phyloP scores from a whole-genome alignment of 2,888 invertebrate species.

The Philhelius pedissequus region DNA sequence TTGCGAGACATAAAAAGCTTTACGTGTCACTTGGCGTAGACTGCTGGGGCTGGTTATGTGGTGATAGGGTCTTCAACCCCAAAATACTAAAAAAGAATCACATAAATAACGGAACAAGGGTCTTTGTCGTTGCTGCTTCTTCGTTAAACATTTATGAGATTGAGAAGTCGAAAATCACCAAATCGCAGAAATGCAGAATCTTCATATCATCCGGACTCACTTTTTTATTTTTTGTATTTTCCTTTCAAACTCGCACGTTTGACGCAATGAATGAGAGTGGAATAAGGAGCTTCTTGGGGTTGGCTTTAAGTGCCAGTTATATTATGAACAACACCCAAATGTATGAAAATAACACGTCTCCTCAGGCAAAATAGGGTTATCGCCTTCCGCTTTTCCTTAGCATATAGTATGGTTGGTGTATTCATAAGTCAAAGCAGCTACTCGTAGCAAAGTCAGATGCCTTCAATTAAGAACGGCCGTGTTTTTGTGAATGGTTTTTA shows the following conservation, averaged over 20 bases:
- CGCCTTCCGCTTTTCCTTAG: no score
- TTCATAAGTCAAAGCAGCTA: not conserved
- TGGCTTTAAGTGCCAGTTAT: constrained; percentile 40
- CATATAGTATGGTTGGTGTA: no score
- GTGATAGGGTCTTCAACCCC: constrained; percentile 64
- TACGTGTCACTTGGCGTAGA: constrained; percentile 57
- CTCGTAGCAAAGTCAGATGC: not conserved
- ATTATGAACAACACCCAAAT: constrained; percentile 41
- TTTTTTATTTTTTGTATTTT: not conserved
- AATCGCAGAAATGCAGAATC: constrained; percentile 9
- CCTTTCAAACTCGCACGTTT: constrained; percentile 3
- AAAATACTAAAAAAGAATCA: constrained; percentile 2
- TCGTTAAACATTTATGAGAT: constrained; percentile 39
- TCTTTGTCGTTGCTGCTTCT: constrained; percentile 11
- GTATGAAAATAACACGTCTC: constrained; percentile 57
- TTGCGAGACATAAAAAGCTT: constrained; percentile 60
- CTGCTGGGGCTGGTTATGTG: constrained; percentile 15
- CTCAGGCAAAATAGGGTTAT: constrained; percentile 28
- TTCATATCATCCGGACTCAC: not conserved
- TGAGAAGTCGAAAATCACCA: constrained; percentile 15
- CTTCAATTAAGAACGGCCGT: not conserved
- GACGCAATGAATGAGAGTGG: constrained; percentile 7
- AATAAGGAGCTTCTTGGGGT: constrained; percentile 9
- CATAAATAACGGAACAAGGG: constrained; percentile 53
- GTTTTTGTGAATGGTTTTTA: constrained; percentile 6